Base-by-base conservation (phyloP, 2,888 invertebrate species). In the Abscondita cerata region DNA sequence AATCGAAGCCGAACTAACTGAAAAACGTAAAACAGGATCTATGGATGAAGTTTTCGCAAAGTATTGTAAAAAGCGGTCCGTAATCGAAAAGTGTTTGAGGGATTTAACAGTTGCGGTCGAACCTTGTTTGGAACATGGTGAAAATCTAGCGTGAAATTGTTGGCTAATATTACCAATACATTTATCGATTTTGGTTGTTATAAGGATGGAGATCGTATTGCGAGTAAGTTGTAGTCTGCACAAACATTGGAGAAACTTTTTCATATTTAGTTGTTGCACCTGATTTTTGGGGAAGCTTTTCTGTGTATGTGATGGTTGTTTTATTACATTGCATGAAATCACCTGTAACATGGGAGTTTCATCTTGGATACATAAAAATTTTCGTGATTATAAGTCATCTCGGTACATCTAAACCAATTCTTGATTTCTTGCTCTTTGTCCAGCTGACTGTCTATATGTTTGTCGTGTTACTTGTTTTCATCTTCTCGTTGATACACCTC, bases 151-250 rank as follows among this genome's bases (percentile, higher is more conserved):
- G 83, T 88, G 48, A 84, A 85, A 62, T 85, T 86, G 0, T 77
- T 89, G 0, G 81, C 87, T 73, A 89, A 90, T 68, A 86, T 92
- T 34, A 84, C 91, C 0, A 85, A 88, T 34, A 89, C 89, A 65
- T 80, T 93, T 0, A 81, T 89, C 0, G 86, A 88, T 67, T 93
- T 93, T 75, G 81, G 90, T 18, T 93, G 93, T 75, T 87, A 84
- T 72, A 92, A 92, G 71, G 91, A 92, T 70, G 93, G 93, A 6
- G 92, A 93, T 76, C 86, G 92, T 69, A 89, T 93, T 71, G 92
- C 93, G 0, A 81, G 91, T 91, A 78, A 84, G 89, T 56, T 9
- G 25, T 25, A 4, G n/a, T n/a, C n/a, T n/a, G n/a, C 38, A 38
- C 13, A n/a, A 13, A 13, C 4, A 31, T 31, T 31, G 4, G 31